These are phyloP conservation scores for Ischnus inquisitorius DNA, from an alignment of 2,888 invertebrate genomes.

Conservation along the genomic window DNA sequence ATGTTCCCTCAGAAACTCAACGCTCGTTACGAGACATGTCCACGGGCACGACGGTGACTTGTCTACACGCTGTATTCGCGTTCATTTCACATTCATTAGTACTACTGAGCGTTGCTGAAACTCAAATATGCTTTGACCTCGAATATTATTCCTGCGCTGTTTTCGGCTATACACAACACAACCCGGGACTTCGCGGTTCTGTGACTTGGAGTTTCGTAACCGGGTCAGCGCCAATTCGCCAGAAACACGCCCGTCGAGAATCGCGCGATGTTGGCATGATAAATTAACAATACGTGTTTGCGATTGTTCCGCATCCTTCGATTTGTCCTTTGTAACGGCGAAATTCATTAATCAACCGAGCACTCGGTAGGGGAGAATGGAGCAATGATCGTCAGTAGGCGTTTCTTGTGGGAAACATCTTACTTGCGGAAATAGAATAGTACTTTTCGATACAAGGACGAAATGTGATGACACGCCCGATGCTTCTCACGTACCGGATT, in stretches of 20 bases:
- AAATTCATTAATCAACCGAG: background rate
- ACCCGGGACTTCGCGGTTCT: background rate
- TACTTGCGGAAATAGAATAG: too few species aligned
- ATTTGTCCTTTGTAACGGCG: slow-evolving; percentile 1
- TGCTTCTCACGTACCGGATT: too few species aligned
- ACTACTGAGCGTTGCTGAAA: background rate
- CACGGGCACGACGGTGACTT: background rate
- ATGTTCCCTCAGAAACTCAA: background rate
- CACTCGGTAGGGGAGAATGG: background rate
- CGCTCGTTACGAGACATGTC: slow-evolving; percentile 1
- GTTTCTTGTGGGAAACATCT: too few species aligned
- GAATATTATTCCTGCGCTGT: slow-evolving; percentile 6
- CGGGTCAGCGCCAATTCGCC: slow-evolving; percentile 5
- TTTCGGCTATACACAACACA: background rate
- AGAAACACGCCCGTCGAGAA: background rate
- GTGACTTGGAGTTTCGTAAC: slow-evolving; percentile 2
- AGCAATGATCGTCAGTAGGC: too few species aligned
- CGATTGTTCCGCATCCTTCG: background rate
- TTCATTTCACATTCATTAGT: slow-evolving; percentile 25
- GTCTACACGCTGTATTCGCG: slow-evolving; percentile 5
- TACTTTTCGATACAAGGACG: too few species aligned
- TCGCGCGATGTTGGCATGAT: background rate
- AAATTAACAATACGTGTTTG: slow-evolving; percentile 10
- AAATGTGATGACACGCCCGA: too few species aligned
- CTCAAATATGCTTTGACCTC: slow-evolving; percentile 14